A percentile compares a stretch with the other conserved stretches of the same genome.
These are phyloP conservation scores for Coreoperca whiteheadi DNA, from an alignment of 2,113 vertebrate genomes.

Conservation along the genomic window DNA sequence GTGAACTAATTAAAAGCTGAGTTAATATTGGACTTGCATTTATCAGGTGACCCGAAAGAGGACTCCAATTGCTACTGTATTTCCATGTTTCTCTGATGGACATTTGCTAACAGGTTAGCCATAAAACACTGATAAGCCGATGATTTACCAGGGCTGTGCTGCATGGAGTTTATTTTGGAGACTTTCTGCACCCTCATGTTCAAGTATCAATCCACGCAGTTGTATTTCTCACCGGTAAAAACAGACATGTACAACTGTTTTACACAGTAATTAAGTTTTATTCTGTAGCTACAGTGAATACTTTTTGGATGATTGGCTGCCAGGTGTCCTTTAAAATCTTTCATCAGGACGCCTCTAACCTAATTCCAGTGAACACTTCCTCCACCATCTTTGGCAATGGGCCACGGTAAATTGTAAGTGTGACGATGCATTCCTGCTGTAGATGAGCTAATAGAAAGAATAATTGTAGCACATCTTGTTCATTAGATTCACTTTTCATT, in stretches of 20 bases:
- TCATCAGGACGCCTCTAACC: no score
- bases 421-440: background rate
- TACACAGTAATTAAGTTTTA: background rate
- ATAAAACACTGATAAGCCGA: background rate
- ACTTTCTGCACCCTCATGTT: background rate
- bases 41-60: background rate
- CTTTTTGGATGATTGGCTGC: background rate
- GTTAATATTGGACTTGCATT: background rate
- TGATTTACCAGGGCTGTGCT: background rate
- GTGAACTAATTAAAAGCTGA: no score
- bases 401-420: background rate
- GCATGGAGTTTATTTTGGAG: background rate
- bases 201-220: background rate
- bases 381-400: background rate
- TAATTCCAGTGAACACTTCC: background rate
- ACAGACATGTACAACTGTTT: background rate
- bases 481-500: background rate
- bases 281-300: background rate
- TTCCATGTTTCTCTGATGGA: background rate
- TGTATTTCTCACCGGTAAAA: background rate
- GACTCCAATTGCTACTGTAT: background rate
- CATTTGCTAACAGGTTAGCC: background rate
- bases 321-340: background rate
- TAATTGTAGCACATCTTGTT: background rate
- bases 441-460: background rate